Evolutionary conservation across 2,888 invertebrate species (phyloP), one percentile per base, ranked within the genome.

Genomic region (Conchocele bisecta): DNA sequence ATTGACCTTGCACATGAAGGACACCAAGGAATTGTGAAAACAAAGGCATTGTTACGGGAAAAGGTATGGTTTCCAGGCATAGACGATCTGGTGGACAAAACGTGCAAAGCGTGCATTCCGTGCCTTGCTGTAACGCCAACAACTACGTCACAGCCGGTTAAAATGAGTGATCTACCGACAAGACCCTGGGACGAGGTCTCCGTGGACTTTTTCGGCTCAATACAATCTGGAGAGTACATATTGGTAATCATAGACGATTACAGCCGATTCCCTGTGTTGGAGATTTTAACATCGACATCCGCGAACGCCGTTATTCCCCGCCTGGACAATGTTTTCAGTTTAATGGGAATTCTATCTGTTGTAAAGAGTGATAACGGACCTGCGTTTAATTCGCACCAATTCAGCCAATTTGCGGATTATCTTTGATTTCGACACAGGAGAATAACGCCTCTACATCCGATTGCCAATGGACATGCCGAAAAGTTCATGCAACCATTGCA

Each of bases 21-120:
- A 15, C 82, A 84, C 51, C 79, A 79, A 56, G 83, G 81, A 3
- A 60, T 79, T n/a, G 75, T 76, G 15, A 71, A 71, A 42, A 82
- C 79, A 2, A 84, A 81, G 68, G 51, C 57, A 50, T 56, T 81
- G 9, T 42, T 83, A 11, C 48, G 73, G 20, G 48, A 70, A 51
- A 75, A 66, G 26, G 65, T 65, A 7, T 71, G 61, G 50, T 71
- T 71, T 29, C 63, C 67, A 9, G 48, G 54, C 7, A 63, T 68
- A 13, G 54, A 70, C 31, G 48, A 63, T 28, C 35, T 41, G n/a
- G 64, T 75, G 33, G 64, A 75, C 17, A 11, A 61, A 11, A 37
- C n/a, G 9, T 59, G 61, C 42, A 70, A 56, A 42, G 20, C n/a
- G 22, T 70, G 71, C 51, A 54, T 67, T 41, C 66, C 72, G 2